phyloP scores from a whole-genome alignment of 37 sponge, comb jelly and placozoan genomes.

The Halisarca cf. caerulea region DNA sequence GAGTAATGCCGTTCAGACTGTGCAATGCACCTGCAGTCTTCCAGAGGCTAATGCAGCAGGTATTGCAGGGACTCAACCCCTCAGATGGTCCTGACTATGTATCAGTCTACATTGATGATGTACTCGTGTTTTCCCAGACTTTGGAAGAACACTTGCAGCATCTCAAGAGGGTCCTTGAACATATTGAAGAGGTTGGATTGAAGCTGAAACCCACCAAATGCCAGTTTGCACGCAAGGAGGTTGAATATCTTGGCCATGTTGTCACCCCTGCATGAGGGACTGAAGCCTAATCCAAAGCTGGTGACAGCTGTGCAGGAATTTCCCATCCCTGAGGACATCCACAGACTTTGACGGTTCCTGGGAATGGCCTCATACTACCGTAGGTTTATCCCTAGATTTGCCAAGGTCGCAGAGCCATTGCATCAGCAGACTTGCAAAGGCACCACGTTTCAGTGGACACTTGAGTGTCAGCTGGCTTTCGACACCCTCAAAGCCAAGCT shows the following conservation, averaged over 20 bases:
- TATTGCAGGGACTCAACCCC: conserved; percentile 32
- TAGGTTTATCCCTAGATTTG: conserved; percentile 6
- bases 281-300: background rate
- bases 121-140: conserved; percentile 40
- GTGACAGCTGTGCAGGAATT: conserved; percentile 10
- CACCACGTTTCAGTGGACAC: background rate
- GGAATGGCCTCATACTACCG: conserved; percentile 22
- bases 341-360: conserved; percentile 1
- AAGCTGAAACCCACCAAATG: conserved; percentile 48
- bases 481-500: conserved; percentile 13
- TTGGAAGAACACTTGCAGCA: conserved; percentile 39
- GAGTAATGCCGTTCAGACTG: conserved; percentile 27
- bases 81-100: conserved; percentile 34
- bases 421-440: background rate
- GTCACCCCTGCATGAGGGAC: conserved; percentile 30
- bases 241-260: conserved; percentile 39
- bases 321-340: background rate
- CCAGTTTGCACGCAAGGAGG: conserved; percentile 22
- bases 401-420: background rate
- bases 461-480: background rate
- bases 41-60: conserved; percentile 43
- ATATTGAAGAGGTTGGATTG: conserved; percentile 6
- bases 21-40: conserved; percentile 47
- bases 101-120: conserved; percentile 49
- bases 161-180: conserved; percentile 4